Percentiles rank a stretch among this genome's conserved stretches.
Conservation (phyloP, 2,888 invertebrate genomes). For the Nymphalis urticae region DNA sequence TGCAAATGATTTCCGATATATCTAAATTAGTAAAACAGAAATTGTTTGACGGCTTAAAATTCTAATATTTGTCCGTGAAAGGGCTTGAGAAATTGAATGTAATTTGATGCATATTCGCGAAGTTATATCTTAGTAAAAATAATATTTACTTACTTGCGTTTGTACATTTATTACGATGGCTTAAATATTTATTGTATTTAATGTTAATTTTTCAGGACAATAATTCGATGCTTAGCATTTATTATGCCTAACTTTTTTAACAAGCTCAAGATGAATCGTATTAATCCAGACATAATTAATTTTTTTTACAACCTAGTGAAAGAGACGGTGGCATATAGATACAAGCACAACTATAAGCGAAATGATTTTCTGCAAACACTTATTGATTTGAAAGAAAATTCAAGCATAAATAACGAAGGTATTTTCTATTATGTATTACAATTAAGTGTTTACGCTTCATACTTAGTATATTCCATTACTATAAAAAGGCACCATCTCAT, state of each 20-base stretch:
- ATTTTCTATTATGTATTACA: conserved; percentile 21
- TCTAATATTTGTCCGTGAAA: too few species aligned
- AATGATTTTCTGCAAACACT: conserved; percentile 81
- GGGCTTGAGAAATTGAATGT: too few species aligned
- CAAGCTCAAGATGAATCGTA: conserved; percentile 62
- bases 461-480: too few species aligned
- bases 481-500: too few species aligned
- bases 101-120: too few species aligned
- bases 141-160: too few species aligned
- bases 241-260: conserved; percentile 69
- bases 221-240: conserved; percentile 67
- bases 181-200: not conserved
- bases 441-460: too few species aligned
- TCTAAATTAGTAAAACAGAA: too few species aligned
- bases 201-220: conserved; percentile 56
- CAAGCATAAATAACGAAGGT: conserved; percentile 54
- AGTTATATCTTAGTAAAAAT: too few species aligned
- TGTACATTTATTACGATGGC: not conserved
- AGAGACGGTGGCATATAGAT: conserved; percentile 64
- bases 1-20: too few species aligned
- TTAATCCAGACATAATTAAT: conserved; percentile 60
- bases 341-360: conserved; percentile 59
- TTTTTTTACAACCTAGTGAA: conserved; percentile 70
- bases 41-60: too few species aligned
- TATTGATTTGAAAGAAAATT: conserved; percentile 72